Conservation (phyloP, 2,797 vertebrate species). For the Poeciliopsis infans region DNA sequence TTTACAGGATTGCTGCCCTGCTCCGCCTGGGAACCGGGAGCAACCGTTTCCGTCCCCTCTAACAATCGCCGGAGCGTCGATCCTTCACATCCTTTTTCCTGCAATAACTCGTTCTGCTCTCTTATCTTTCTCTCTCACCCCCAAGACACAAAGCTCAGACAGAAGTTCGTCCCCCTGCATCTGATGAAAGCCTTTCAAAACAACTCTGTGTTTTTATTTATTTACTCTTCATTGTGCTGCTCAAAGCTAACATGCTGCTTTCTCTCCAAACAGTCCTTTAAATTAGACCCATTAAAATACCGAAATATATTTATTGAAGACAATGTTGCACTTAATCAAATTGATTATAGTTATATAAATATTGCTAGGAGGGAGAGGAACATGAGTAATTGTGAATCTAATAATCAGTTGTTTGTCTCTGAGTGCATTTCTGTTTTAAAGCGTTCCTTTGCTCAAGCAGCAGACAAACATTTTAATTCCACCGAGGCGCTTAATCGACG, state of each 20-base stretch:
- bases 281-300: background rate
- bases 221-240: background rate
- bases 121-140: background rate
- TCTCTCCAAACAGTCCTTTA: too few relatives aligned
- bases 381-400: background rate
- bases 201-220: background rate
- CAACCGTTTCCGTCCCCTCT: background rate
- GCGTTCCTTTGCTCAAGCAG: background rate
- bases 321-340: background rate
- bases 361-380: background rate
- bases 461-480: background rate
- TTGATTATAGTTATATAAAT: background rate
- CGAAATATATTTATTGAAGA: background rate
- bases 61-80: background rate
- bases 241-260: background rate
- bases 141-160: background rate
- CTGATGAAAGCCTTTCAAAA: background rate
- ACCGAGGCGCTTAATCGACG: background rate
- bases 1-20: background rate
- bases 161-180: background rate
- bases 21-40: background rate
- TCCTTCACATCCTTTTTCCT: background rate
- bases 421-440: background rate
- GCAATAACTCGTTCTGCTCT: background rate
- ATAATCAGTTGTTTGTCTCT: background rate